phyloP scores from a whole-genome alignment of 2,113 vertebrate genomes.

The Tympanuchus pallidicinctus region DNA sequence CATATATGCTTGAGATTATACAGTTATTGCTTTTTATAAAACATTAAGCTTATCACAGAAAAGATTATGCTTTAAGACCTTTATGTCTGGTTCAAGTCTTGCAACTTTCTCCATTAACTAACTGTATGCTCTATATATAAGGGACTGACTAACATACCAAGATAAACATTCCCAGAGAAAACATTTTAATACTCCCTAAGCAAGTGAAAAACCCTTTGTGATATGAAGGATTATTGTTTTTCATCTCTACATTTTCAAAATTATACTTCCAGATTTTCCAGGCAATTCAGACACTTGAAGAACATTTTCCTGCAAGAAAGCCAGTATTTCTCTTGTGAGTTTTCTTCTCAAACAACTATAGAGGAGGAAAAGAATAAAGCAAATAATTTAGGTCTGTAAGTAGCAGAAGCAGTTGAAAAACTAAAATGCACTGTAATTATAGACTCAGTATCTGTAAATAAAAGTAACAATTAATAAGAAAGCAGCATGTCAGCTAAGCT shows the following conservation, averaged over 20 bases:
- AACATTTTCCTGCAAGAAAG: not conserved
- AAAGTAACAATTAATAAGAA: not conserved
- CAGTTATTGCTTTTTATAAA: not conserved
- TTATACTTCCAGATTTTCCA: not conserved
- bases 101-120: not conserved
- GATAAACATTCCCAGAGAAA: not conserved
- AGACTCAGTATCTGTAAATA: not conserved
- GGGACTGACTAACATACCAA: not conserved
- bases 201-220: not conserved
- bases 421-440: not conserved
- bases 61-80: not conserved
- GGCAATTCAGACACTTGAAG: not conserved
- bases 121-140: not conserved
- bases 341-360: not conserved
- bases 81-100: not conserved
- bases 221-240: not conserved
- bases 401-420: not conserved
- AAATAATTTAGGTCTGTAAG: not conserved
- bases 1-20: not conserved
- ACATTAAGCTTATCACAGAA: not conserved
- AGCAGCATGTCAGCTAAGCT: not conserved
- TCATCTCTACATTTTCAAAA: not conserved
- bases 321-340: not conserved
- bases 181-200: not conserved
- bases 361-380: not conserved